phyloP scores from a whole-genome alignment of 1,140 invertebrate species.

The Brachionus rubens region DNA sequence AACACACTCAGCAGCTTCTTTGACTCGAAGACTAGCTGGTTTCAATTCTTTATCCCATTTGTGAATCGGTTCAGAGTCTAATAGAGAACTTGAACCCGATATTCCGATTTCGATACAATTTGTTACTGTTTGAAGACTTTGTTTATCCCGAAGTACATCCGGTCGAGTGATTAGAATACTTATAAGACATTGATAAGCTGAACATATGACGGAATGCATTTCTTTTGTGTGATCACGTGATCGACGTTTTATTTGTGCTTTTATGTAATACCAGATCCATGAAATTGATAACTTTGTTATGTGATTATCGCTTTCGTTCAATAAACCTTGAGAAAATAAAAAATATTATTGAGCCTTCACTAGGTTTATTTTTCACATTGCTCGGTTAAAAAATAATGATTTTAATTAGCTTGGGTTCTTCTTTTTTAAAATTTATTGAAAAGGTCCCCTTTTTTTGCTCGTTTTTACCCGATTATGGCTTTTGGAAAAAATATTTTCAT shows the following conservation, averaged over 20 bases:
- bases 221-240: conserved; percentile 41
- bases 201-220: conserved; percentile 66
- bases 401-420: no score
- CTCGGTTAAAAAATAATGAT: no score
- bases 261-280: conserved; percentile 38
- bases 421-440: no score
- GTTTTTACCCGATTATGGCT: no score
- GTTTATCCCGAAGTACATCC: conserved; percentile 80
- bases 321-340: neutral
- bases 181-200: conserved; percentile 83
- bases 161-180: conserved; percentile 86
- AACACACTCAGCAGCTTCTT: conserved; percentile 88
- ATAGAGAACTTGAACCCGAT: conserved; percentile 78
- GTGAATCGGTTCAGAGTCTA: conserved; percentile 55
- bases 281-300: conserved; percentile 30
- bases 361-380: no score
- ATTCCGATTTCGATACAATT: conserved; percentile 96
- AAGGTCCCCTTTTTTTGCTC: no score
- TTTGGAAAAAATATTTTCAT: no score
- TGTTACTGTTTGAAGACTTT: conserved; percentile 83
- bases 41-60: conserved; percentile 93
- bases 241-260: conserved; percentile 35
- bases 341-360: no score
- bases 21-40: conserved; percentile 88
- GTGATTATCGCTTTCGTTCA: conserved; percentile 22